These are phyloP conservation scores for Caenorhabditis imperialis DNA, from an alignment of 2,888 invertebrate species.

Conservation along the genomic window DNA sequence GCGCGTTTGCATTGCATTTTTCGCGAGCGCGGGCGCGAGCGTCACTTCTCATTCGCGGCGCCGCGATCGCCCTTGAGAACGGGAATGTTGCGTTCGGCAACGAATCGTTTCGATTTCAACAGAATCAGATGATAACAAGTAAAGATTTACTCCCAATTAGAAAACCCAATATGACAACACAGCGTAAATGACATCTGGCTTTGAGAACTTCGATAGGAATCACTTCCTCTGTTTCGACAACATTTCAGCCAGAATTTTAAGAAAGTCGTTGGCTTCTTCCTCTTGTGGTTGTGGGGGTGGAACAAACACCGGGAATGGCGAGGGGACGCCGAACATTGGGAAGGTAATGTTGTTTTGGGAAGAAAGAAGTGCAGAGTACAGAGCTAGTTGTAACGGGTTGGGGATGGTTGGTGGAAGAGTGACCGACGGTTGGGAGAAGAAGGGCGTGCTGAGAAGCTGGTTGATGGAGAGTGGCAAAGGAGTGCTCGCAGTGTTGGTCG, in stretches of 20 bases:
- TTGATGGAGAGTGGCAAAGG: slow-evolving; percentile 25
- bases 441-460: slow-evolving; percentile 35
- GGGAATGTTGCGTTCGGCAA: not conserved
- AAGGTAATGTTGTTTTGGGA: too few species aligned
- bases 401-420: slow-evolving; percentile 9
- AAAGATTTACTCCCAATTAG: not conserved
- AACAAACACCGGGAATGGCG: slow-evolving; percentile 25
- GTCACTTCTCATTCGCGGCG: not conserved
- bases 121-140: slow-evolving; percentile 21
- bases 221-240: too few species aligned
- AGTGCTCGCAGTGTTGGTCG: slow-evolving; percentile 10
- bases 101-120: not conserved
- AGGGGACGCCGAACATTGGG: too few species aligned
- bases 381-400: too few species aligned
- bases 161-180: not conserved
- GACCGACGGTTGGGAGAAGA: slow-evolving; percentile 2
- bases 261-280: too few species aligned
- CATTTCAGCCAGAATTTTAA: too few species aligned
- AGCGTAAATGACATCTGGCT: not conserved
- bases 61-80: not conserved
- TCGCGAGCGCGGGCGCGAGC: not conserved
- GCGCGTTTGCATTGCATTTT: slow-evolving; percentile 16
- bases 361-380: too few species aligned
- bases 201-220: too few species aligned
- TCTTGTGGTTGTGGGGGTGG: slow-evolving; percentile 25